Conservation (phyloP, 2,113 vertebrate genomes). For the Recurvirostra avosetta region DNA sequence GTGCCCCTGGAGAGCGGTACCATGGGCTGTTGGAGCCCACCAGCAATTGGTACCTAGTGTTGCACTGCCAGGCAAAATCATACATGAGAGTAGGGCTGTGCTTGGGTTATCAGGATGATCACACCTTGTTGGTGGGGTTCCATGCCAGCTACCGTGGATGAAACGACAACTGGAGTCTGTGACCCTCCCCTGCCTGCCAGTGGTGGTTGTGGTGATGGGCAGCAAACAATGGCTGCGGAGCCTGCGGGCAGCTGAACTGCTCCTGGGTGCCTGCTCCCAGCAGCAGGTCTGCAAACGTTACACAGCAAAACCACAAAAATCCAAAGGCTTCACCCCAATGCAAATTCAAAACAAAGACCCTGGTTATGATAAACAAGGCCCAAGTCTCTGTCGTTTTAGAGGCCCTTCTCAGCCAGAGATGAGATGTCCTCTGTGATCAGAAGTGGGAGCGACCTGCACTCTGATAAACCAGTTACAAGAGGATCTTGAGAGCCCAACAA, state of each 20-base stretch:
- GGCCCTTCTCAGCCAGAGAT: not conserved
- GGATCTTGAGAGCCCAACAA: not conserved
- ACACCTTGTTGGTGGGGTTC: not conserved
- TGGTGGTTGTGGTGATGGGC: not conserved
- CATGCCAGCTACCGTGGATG: not conserved
- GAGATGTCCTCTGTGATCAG: not conserved
- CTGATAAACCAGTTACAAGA: not conserved
- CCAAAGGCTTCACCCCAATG: not conserved
- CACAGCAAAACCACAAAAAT: not conserved
- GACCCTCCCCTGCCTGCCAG: not conserved
- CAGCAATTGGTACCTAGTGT: rapidly evolving
- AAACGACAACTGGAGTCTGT: not conserved
- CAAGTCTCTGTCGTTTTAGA: not conserved
- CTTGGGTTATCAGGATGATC: not conserved
- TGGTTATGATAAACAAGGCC: not conserved
- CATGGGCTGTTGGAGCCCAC: not conserved
- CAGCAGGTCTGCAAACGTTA: not conserved
- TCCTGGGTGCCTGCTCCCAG: not conserved
- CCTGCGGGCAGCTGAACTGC: not conserved
- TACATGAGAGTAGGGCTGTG: rapidly evolving
- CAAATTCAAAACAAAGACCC: not conserved
- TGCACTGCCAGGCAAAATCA: not conserved
- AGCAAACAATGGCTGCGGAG: not conserved
- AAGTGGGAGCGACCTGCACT: not conserved
- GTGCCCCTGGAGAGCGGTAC: rapidly evolving